Base-by-base conservation (phyloP, 2,888 invertebrate species). In the Eristalis tenax region DNA sequence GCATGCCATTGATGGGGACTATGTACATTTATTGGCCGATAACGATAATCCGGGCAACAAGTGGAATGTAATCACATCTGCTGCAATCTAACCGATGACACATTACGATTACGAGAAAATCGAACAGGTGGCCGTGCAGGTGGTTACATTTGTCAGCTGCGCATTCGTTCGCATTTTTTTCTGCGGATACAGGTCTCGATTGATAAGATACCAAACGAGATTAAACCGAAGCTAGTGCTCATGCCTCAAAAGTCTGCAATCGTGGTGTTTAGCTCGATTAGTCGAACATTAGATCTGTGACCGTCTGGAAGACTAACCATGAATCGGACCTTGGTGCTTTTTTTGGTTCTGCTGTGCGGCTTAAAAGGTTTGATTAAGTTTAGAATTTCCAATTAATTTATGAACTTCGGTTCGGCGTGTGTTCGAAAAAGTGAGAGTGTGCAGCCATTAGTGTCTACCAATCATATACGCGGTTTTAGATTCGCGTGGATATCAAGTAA, bases 181-280 rank as follows among this genome's bases (percentile, higher is more conserved):
- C 28, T 78, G 85, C 50, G 50, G 50, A 50, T 50, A 50, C 50
- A 50, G 50, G 2, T 18, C 50, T 50, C 18, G 50, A 18, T n/a
- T 50, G 50, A 86, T 86, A 82, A 86, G 77, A 78, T 81, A 85
- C 65, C 73, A 35, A 10, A 8, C 32, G 10, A 10, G 77, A 78
- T 76, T 76, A 43, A 64, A 28, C 56, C 40, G 13, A 61, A 56
- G 23, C 5, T n/a, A 63, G 1, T 69, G 56, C 64, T 50, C 10
- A 70, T 40, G 66, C 61, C 15, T 4, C 28, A n/a, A 70, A 75
- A n/a, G 22, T 22, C 35, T 65, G 1, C 43, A 56, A 32, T 83
- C 23, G 43, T n/a, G 8, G 15, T 18, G 4, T 66, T 15, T 8
- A 50, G 50, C n/a, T 66, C 28, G 75, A 64, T 68, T 78, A 78